Conservation (phyloP, 2,797 vertebrate genomes). For the Arrhamphus sclerolepis region DNA sequence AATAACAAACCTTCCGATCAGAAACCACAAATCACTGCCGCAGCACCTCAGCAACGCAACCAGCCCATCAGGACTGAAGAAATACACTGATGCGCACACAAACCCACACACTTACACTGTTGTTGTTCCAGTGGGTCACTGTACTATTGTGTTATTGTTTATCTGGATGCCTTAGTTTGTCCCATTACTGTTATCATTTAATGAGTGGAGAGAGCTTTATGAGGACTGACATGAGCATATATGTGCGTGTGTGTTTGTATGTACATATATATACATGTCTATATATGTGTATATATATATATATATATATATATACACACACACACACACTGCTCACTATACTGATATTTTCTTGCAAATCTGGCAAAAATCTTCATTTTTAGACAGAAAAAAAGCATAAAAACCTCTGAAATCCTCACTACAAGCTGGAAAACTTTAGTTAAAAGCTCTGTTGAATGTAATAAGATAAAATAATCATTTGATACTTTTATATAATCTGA, state of each 20-base stretch:
- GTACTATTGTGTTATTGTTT: slow-evolving; percentile 49
- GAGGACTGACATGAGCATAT: background rate
- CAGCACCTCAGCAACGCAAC: slow-evolving; percentile 70
- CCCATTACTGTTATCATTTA: slow-evolving; percentile 56
- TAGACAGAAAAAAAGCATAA: no score
- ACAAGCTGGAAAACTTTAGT: slow-evolving; percentile 35
- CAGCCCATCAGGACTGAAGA: slow-evolving; percentile 69
- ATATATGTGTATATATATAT: no score
- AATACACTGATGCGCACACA: slow-evolving; percentile 31
- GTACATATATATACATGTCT: no score
- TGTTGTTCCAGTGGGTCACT: slow-evolving; percentile 41
- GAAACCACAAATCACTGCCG: slow-evolving; percentile 56
- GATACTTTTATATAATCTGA: slow-evolving; percentile 45
- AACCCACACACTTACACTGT: slow-evolving; percentile 19
- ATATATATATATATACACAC: no score
- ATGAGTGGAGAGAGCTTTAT: slow-evolving; percentile 36
- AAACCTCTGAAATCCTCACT: slow-evolving; percentile 43
- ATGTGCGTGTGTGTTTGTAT: no score
- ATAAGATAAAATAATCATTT: slow-evolving; percentile 6
- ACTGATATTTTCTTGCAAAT: no score
- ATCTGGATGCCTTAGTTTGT: slow-evolving; percentile 81
- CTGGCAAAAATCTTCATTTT: no score
- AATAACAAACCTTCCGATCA: slow-evolving; percentile 30
- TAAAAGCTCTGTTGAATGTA: slow-evolving; percentile 43
- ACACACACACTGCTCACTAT: no score